phyloP scores from a whole-genome alignment of 2,888 invertebrate species.

The Gnatocerus cornutus region DNA sequence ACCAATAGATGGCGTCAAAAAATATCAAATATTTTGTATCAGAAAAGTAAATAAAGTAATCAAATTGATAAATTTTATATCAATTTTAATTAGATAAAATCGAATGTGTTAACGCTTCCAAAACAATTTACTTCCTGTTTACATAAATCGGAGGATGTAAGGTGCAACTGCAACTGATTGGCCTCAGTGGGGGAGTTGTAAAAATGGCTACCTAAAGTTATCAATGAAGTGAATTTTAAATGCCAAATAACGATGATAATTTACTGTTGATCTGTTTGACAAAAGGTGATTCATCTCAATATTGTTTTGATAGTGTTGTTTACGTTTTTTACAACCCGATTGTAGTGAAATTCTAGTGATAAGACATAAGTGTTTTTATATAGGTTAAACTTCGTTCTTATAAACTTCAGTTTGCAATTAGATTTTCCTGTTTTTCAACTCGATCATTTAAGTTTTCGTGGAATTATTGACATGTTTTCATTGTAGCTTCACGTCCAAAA shows the following conservation, averaged over 20 bases:
- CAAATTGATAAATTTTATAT: not conserved
- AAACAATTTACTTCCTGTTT: conserved; percentile 5
- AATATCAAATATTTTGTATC: no score
- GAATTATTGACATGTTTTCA: not conserved
- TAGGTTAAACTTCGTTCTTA: conserved; percentile 67
- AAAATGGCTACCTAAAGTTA: conserved; percentile 71
- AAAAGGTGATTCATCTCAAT: conserved; percentile 59
- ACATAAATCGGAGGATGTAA: conserved; percentile 3
- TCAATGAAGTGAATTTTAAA: conserved; percentile 65
- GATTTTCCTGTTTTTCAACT: conserved; percentile 1
- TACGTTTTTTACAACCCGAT: conserved; percentile 42
- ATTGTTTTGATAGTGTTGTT: conserved; percentile 50
- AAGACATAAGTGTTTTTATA: conserved; percentile 63
- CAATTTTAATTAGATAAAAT: not conserved
- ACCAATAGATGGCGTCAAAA: no score
- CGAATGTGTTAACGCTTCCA: not conserved
- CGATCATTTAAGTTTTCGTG: conserved; percentile 12
- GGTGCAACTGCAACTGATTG: conserved; percentile 26
- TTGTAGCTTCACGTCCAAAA: no score
- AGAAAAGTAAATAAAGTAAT: no score
- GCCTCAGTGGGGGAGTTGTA: conserved; percentile 68
- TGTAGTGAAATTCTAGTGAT: conserved; percentile 39
- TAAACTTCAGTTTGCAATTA: conserved; percentile 2
- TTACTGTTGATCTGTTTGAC: conserved; percentile 60
- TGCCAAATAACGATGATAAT: conserved; percentile 65